Evolutionary conservation across 2,797 vertebrate species (phyloP).

Genomic region (Tenualosa thibaudeaui): DNA sequence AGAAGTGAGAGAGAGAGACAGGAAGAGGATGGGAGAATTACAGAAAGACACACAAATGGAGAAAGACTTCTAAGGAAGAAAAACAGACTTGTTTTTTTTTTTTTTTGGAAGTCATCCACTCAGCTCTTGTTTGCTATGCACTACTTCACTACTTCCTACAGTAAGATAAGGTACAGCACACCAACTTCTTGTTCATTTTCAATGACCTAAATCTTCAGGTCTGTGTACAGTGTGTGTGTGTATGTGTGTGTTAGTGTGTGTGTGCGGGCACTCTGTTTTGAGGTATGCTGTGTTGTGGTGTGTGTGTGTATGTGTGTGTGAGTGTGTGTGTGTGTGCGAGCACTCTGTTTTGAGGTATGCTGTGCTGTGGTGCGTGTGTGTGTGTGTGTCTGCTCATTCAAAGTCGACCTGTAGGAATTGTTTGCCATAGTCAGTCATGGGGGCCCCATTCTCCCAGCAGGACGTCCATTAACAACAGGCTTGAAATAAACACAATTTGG

Average conservation of each 20-base stretch:
- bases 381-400: slow-evolving; percentile 22
- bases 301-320: neutral
- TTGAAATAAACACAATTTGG: neutral
- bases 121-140: neutral
- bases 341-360: neutral
- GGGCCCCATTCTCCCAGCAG: neutral
- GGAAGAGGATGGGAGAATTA: neutral
- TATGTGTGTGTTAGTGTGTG: neutral
- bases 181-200: too few species aligned
- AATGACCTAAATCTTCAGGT: neutral
- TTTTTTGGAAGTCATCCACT: neutral
- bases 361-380: slow-evolving; percentile 21
- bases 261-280: too few species aligned
- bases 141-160: neutral
- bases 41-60: neutral
- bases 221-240: neutral
- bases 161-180: neutral
- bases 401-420: neutral
- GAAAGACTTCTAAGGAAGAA: neutral
- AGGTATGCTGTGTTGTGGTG: too few species aligned
- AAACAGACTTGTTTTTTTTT: too few species aligned
- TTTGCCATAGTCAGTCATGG: neutral
- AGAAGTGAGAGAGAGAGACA: neutral
- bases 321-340: neutral
- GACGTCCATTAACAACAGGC: neutral